Base-by-base conservation (phyloP, 2,888 invertebrate genomes). In the Nesidiocoris tenuis region DNA sequence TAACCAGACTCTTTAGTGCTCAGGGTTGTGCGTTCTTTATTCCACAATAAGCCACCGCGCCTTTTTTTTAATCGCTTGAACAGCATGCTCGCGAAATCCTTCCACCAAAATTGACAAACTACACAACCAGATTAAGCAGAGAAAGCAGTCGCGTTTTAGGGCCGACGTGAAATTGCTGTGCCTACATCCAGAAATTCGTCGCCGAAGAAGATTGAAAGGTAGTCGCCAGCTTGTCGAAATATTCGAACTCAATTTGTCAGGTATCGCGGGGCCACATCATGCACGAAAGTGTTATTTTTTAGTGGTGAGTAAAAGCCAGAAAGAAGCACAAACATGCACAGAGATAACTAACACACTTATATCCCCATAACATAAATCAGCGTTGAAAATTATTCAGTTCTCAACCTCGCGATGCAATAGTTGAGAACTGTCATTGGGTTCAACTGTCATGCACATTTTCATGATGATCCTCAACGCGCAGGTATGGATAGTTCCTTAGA, bases 311-410 rank as follows among this genome's bases (percentile, higher is more conserved):
- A 25, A 59, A 70, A 70, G 70, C 70, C 70, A 70, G 59, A 70
- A 59, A 70, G 70, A 70, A 70, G 70, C 70, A 70, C 70, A 70
- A 67, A 70, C 70, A 70, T 70, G 70, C 70, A 70, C 59, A 67
- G 39, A 67, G 39, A 12, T 39, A 7, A 39, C 12, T 12, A 39
- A 39, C 39, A 39, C 39, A 39, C 39, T 39, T 39, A 39, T 39
- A 39, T 12, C 12, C 39, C 39, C 12, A 39, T 39, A 12, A 39
- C 39, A 7, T 39, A 39, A 39, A 7, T 39, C 39, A n/a, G n/a
- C n/a, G n/a, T n/a, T n/a, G n/a, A n/a, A n/a, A n/a, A n/a, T n/a
- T n/a, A n/a, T n/a, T n/a, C n/a, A n/a, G n/a, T n/a, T n/a, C n/a
- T n/a, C n/a, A n/a, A n/a, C n/a, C n/a, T n/a, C n/a, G n/a, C n/a